Percentiles rank a stretch among this genome's conserved stretches.
Evolutionary conservation across 2,888 invertebrate genomes (phyloP).

Genomic region (Machimus atricapillus): DNA sequence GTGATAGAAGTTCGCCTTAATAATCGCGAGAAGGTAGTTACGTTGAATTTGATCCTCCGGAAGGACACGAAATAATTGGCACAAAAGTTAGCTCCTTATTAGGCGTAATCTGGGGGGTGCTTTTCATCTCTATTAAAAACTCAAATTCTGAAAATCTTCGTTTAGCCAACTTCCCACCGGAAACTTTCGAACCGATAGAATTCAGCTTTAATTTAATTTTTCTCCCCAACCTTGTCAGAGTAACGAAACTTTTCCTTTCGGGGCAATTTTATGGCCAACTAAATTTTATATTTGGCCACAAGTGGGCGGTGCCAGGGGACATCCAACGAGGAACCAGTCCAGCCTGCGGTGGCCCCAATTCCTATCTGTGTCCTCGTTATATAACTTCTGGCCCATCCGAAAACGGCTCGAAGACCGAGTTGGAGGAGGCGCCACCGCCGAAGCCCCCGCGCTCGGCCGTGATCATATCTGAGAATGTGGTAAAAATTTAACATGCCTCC

Average conservation of each 20-base stretch:
- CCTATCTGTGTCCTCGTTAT: slow-evolving; percentile 3
- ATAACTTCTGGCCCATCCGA: neutral
- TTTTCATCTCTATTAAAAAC: neutral
- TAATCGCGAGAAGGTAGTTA: neutral
- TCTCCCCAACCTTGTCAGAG: neutral
- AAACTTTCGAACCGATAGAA: slow-evolving; percentile 22
- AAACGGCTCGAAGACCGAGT: neutral
- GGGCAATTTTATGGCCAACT: slow-evolving; percentile 31
- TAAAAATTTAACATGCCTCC: slow-evolving; percentile 27
- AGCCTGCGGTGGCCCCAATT: neutral
- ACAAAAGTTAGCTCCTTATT: neutral
- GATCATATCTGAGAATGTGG: slow-evolving; percentile 28
- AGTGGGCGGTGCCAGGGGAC: neutral
- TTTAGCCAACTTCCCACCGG: neutral
- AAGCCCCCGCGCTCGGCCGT: neutral
- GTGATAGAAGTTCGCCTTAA: neutral
- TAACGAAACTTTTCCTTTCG: slow-evolving; percentile 22
- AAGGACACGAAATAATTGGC: neutral
- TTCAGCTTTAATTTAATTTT: slow-evolving; percentile 28
- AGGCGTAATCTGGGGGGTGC: neutral
- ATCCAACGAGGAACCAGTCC: neutral
- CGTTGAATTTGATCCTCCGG: neutral
- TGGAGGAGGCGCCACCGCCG: neutral
- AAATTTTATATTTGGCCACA: slow-evolving; percentile 18
- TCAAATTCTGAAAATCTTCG: neutral